phyloP scores from a whole-genome alignment of 2,113 vertebrate genomes.

The Erpornis zantholeuca region DNA sequence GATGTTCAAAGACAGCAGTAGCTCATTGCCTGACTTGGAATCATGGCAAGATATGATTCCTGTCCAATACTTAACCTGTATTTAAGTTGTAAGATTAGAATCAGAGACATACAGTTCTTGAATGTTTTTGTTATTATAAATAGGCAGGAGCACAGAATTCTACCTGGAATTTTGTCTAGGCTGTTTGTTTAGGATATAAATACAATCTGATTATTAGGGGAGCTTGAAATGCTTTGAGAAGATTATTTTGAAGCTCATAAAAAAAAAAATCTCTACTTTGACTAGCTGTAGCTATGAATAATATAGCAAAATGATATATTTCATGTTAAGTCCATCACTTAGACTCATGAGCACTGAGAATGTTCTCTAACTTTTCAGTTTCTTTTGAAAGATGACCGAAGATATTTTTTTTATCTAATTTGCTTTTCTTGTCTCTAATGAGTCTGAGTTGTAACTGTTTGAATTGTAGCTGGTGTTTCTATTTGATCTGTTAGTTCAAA shows the following conservation, averaged over 20 bases:
- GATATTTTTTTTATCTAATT: background rate
- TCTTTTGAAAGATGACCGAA: conserved; percentile 8
- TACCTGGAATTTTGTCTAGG: background rate
- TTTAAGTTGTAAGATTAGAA: background rate
- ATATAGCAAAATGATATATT: background rate
- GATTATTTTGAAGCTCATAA: background rate
- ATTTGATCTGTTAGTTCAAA: conserved; percentile 32
- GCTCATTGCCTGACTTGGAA: background rate
- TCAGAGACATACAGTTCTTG: background rate
- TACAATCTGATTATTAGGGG: background rate
- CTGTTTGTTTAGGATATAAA: background rate
- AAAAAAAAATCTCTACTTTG: background rate
- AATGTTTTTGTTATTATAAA: background rate
- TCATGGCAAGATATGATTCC: background rate
- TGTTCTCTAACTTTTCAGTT: background rate
- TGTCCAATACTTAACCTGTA: background rate
- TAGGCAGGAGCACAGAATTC: background rate
- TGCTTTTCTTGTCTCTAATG: conserved; percentile 14
- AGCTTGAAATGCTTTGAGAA: background rate
- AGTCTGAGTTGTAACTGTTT: background rate
- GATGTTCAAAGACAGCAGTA: background rate
- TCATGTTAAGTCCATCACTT: background rate
- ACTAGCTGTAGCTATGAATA: background rate
- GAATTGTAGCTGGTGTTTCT: conserved; percentile 20
- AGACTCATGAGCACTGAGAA: background rate